A percentile compares a stretch with the other conserved stretches of the same genome.
Evolutionary conservation across 2,888 invertebrate species (phyloP).

Genomic region (Gastracanthus pulcherrimus): DNA sequence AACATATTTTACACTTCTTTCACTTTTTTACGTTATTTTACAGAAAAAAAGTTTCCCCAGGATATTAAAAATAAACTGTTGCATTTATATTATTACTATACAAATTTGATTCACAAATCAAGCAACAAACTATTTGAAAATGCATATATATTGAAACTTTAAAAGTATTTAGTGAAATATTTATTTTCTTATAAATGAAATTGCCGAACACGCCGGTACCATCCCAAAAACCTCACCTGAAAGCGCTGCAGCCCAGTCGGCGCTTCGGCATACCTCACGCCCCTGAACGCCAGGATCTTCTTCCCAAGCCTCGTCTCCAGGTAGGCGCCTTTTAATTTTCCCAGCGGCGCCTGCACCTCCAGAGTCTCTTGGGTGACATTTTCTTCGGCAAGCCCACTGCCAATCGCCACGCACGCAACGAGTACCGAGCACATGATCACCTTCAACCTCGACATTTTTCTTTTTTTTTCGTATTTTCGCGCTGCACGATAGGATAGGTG

Average conservation of each 20-base stretch:
- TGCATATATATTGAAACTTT: no score
- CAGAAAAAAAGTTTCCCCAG: no score
- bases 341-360: conserved; percentile 29
- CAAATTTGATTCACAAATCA: no score
- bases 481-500: background rate
- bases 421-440: background rate
- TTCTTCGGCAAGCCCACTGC: background rate
- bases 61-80: no score
- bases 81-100: no score
- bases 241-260: conserved; percentile 50
- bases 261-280: conserved; percentile 65
- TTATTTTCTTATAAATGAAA: no score
- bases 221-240: conserved; percentile 26
- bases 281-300: conserved; percentile 65
- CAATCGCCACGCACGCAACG: background rate
- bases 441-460: background rate
- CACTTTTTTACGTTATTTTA: no score
- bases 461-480: background rate
- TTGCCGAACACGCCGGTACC: background rate
- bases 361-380: background rate
- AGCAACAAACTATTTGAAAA: no score
- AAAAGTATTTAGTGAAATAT: no score
- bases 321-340: conserved; percentile 32
- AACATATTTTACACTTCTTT: no score
- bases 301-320: conserved; percentile 62